phyloP scores from a whole-genome alignment of 1,140 invertebrate species.

The Leucophenga varia region DNA sequence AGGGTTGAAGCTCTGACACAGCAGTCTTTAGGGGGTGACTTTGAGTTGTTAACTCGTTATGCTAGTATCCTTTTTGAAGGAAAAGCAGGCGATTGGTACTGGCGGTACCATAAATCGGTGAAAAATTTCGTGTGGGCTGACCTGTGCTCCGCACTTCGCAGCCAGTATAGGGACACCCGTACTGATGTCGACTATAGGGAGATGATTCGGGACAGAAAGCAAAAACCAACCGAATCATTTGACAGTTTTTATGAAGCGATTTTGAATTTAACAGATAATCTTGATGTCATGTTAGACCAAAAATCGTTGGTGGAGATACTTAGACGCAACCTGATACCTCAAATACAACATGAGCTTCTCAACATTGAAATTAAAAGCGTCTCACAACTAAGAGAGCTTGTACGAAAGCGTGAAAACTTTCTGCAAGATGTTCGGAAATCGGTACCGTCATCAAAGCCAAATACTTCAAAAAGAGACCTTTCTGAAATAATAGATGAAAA shows the following conservation, averaged over 20 bases:
- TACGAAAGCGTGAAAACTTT: not conserved
- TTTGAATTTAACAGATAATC: not conserved
- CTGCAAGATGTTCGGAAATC: not conserved
- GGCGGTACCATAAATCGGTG: constrained; percentile 4
- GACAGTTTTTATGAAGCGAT: constrained; percentile 2
- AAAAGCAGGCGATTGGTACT: constrained; percentile 3
- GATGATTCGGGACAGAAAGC: constrained; percentile 6
- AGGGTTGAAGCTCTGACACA: too few species aligned
- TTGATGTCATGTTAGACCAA: not conserved
- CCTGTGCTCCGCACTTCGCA: not conserved
- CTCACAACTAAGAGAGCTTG: not conserved
- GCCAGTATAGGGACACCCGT: constrained; percentile 1
- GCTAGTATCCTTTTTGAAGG: not conserved
- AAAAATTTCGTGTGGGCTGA: not conserved
- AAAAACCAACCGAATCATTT: constrained; percentile 1
- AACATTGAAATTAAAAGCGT: not conserved
- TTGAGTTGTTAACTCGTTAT: too few species aligned
- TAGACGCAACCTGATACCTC: not conserved
- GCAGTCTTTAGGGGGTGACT: too few species aligned
- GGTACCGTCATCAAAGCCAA: too few species aligned
- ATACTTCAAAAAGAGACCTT: too few species aligned
- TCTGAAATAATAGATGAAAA: too few species aligned
- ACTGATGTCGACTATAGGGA: constrained; percentile 2
- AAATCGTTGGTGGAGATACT: not conserved
- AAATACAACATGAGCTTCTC: constrained; percentile 4